phyloP scores from a whole-genome alignment of 2,113 vertebrate genomes.

The Eonycteris spelaea region DNA sequence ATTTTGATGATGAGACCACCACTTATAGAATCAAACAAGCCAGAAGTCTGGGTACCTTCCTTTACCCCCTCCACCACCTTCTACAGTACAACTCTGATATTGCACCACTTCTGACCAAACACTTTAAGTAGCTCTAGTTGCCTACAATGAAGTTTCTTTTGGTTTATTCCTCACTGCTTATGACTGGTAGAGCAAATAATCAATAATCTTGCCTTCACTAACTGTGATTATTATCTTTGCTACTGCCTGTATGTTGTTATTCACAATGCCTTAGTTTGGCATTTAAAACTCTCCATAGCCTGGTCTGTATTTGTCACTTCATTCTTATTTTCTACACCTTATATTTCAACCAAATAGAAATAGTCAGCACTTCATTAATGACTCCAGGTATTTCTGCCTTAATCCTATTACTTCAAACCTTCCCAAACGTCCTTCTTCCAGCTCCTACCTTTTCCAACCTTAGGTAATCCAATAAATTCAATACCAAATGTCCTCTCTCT shows the following conservation, averaged over 20 bases:
- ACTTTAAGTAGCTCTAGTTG: background rate
- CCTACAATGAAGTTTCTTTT: background rate
- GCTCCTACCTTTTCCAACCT: background rate
- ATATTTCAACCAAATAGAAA: background rate
- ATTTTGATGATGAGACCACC: background rate
- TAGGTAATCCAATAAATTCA: background rate
- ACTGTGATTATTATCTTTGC: conserved; percentile 49
- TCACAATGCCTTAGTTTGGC: background rate
- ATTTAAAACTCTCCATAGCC: background rate
- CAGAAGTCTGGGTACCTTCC: background rate
- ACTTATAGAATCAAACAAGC: background rate
- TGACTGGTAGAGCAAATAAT: conserved; percentile 51
- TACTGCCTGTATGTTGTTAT: conserved; percentile 28
- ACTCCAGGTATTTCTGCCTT: background rate
- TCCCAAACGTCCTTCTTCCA: background rate
- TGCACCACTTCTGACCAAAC: background rate
- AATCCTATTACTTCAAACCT: background rate
- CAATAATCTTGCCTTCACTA: conserved; percentile 53
- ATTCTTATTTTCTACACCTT: background rate
- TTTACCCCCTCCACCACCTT: background rate
- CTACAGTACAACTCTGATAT: background rate
- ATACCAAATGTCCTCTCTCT: background rate
- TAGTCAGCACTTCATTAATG: background rate
- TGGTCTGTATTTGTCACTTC: background rate
- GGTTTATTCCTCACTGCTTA: conserved; percentile 46